Evolutionary conservation across 2,888 invertebrate genomes (phyloP).

Genomic region (Acleris holmiana): DNA sequence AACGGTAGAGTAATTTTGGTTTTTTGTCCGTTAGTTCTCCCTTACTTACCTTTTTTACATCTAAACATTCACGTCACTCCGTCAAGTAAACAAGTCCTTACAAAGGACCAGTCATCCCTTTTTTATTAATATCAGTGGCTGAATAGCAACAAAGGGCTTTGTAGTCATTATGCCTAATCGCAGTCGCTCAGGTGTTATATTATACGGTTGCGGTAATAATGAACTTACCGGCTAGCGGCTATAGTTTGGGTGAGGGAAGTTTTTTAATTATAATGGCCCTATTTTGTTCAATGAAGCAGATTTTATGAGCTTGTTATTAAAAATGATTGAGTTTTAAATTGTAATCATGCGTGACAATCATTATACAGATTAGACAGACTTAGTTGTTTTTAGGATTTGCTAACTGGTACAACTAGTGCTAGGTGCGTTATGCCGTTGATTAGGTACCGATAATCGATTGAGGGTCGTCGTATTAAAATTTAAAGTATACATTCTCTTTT

Average conservation of each 20-base stretch:
- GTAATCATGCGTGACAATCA: slow-evolving; percentile 11
- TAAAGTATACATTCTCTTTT: too few relatives aligned
- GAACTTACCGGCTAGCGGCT: slow-evolving; percentile 53
- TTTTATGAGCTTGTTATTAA: slow-evolving; percentile 30
- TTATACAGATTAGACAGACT: not conserved
- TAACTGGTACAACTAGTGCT: too few relatives aligned
- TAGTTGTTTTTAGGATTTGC: not conserved
- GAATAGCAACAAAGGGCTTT: slow-evolving; percentile 76
- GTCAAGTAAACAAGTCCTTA: slow-evolving; percentile 72
- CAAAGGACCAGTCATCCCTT: slow-evolving; percentile 74
- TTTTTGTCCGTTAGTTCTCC: slow-evolving; percentile 57
- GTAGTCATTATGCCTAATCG: slow-evolving; percentile 76
- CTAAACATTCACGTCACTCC: slow-evolving; percentile 76
- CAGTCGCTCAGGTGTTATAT: slow-evolving; percentile 79
- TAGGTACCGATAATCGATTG: too few relatives aligned
- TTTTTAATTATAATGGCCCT: slow-evolving; percentile 31
- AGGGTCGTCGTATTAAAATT: too few relatives aligned
- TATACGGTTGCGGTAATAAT: slow-evolving; percentile 67
- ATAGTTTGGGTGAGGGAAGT: slow-evolving; percentile 38
- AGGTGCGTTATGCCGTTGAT: too few relatives aligned
- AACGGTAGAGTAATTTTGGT: slow-evolving; percentile 48
- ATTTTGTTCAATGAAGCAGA: slow-evolving; percentile 30
- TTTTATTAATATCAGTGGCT: slow-evolving; percentile 79
- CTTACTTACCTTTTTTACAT: slow-evolving; percentile 60
- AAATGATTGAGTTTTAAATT: slow-evolving; percentile 9